These are phyloP conservation scores for Hippocampus abdominalis DNA, from an alignment of 2,113 vertebrate species.

Conservation along the genomic window DNA sequence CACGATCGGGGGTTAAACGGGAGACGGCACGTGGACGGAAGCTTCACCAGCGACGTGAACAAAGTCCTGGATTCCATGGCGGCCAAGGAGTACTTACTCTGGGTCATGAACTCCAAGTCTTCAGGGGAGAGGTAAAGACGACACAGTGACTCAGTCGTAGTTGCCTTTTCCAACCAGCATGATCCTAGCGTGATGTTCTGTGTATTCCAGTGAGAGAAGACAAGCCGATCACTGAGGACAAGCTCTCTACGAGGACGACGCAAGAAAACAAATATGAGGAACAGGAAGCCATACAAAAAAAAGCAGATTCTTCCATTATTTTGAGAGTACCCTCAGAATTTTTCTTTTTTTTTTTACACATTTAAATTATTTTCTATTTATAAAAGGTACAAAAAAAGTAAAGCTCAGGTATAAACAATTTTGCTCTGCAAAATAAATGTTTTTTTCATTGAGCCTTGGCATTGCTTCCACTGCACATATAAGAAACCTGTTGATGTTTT, in stretches of 20 bases:
- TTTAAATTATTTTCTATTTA: conserved; percentile 37
- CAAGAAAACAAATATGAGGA: conserved; percentile 57
- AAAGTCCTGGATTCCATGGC: conserved; percentile 91
- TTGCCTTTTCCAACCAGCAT: not conserved
- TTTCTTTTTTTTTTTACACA: conserved; percentile 71
- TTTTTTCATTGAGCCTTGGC: conserved; percentile 39
- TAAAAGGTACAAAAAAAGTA: conserved; percentile 13
- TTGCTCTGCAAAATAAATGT: conserved; percentile 65
- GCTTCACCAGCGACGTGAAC: conserved; percentile 93
- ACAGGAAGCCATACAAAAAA: conserved; percentile 73
- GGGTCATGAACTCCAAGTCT: conserved; percentile 89
- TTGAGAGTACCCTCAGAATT: conserved; percentile 50
- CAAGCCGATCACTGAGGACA: conserved; percentile 66
- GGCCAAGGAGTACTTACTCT: conserved; percentile 90
- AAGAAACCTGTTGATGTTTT: no score
- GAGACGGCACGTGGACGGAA: conserved; percentile 88
- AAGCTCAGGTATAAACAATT: conserved; percentile 55
- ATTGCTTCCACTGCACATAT: not conserved
- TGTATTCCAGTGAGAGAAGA: conserved; percentile 72
- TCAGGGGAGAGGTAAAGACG: conserved; percentile 65
- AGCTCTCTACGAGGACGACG: conserved; percentile 21
- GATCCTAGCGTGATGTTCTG: conserved; percentile 9
- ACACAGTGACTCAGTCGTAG: not conserved
- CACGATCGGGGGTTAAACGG: conserved; percentile 68
- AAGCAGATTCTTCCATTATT: conserved; percentile 52